These are phyloP conservation scores for Agrilus mali DNA, from an alignment of 2,888 invertebrate species.

Conservation along the genomic window DNA sequence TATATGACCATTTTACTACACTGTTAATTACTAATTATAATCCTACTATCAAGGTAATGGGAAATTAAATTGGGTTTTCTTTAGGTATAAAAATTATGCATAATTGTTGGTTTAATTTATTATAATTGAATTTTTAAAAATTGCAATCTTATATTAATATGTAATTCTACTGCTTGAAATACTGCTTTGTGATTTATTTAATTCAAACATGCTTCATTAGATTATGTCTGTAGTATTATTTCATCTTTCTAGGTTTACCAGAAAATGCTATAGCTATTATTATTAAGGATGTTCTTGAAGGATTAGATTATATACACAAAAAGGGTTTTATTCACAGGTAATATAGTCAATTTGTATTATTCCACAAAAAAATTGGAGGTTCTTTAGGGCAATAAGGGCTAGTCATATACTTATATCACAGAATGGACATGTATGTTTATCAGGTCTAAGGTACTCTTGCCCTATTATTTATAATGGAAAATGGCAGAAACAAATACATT, in stretches of 20 bases:
- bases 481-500: constrained; percentile 55
- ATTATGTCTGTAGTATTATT: too few species aligned
- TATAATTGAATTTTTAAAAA: too few species aligned
- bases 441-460: constrained; percentile 70
- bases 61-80: too few species aligned
- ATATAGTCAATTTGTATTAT: constrained; percentile 1
- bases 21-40: too few species aligned
- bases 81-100: too few species aligned
- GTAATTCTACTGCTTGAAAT: too few species aligned
- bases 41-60: too few species aligned
- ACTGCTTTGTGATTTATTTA: too few species aligned
- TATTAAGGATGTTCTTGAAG: constrained; percentile 63
- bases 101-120: too few species aligned
- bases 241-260: constrained; percentile 48
- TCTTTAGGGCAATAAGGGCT: constrained; percentile 62
- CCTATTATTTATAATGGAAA: constrained; percentile 60
- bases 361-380: neutral
- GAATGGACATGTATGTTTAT: constrained; percentile 56
- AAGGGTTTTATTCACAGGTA: constrained; percentile 78
- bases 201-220: too few species aligned
- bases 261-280: constrained; percentile 72
- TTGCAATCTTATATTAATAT: too few species aligned
- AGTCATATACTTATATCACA: constrained; percentile 72
- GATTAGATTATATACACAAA: constrained; percentile 73
- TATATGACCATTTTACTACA: too few species aligned